A percentile compares a stretch with the other conserved stretches of the same genome.
Conservation (phyloP, 2,113 vertebrate species). For the Lichenostomus cassidix region DNA sequence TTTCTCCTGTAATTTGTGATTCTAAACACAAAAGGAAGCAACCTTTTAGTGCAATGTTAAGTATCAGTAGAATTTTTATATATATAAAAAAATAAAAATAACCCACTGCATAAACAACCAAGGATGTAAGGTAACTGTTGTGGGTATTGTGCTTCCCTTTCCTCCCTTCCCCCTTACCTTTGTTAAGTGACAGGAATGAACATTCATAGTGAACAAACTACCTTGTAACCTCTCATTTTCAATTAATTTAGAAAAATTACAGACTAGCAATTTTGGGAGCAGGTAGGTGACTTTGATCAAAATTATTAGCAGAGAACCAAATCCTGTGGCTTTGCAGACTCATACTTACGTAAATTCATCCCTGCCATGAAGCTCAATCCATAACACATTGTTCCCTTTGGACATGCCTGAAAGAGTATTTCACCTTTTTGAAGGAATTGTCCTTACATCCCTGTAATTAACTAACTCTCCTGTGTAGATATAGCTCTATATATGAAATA, state of each 20-base stretch:
- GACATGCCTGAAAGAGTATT: neutral
- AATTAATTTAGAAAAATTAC: neutral
- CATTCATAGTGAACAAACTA: neutral
- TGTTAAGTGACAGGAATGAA: slow-evolving; percentile 32
- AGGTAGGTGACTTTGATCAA: neutral
- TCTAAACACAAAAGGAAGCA: slow-evolving; percentile 63
- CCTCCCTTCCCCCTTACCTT: neutral
- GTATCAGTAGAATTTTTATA: slow-evolving; percentile 36
- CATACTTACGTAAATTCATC: neutral
- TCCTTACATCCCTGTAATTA: slow-evolving; percentile 58
- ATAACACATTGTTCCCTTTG: neutral
- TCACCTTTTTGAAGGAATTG: slow-evolving; percentile 25
- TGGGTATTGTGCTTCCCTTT: slow-evolving; percentile 26
- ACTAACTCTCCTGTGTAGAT: slow-evolving; percentile 38
- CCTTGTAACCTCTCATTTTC: neutral
- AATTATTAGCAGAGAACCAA: slow-evolving; percentile 7
- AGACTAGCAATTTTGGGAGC: neutral
- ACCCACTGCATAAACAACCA: slow-evolving; percentile 46
- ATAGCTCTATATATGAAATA: slow-evolving; percentile 41
- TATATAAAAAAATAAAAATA: slow-evolving; percentile 13
- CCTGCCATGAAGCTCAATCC: slow-evolving; percentile 11
- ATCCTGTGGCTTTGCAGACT: neutral
- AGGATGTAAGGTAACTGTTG: slow-evolving; percentile 53
- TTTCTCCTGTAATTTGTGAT: slow-evolving; percentile 47
- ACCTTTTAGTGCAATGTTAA: slow-evolving; percentile 69